Conservation (phyloP, 2,797 vertebrate species). For the Steatocranus sp. region DNA sequence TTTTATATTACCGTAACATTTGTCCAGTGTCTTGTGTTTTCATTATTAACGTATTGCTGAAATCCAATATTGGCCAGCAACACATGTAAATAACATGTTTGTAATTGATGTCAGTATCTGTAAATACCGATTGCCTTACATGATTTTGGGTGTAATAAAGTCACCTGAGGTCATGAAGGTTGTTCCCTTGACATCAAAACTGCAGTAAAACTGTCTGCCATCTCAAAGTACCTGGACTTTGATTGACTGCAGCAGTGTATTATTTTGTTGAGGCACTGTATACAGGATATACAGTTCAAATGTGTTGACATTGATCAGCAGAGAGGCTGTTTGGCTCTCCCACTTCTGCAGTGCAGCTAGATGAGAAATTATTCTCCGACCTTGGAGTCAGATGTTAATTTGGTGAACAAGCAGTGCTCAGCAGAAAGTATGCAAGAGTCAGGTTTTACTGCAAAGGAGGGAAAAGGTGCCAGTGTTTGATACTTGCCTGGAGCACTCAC, state of each 20-base stretch:
- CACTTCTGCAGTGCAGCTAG: not conserved
- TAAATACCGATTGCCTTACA: rapidly evolving
- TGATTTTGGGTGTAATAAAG: not conserved
- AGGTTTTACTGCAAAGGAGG: conserved; percentile 4
- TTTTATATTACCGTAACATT: not conserved
- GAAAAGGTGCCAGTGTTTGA: rapidly evolving
- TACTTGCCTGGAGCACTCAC: not conserved
- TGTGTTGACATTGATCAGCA: not conserved
- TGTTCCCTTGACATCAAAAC: not conserved
- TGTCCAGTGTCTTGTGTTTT: not conserved
- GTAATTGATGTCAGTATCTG: rapidly evolving
- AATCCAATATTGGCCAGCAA: not conserved
- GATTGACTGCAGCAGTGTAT: not conserved
- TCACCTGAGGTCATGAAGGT: not conserved
- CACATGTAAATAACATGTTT: not conserved
- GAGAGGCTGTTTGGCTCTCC: not conserved
- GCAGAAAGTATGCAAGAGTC: not conserved
- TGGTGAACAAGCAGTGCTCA: not conserved
- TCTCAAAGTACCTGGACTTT: not conserved
- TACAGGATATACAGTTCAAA: not conserved
- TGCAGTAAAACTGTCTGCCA: not conserved
- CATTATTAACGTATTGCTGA: not conserved
- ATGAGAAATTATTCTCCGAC: not conserved
- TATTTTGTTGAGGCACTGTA: not conserved
- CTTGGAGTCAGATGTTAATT: not conserved